A percentile compares a stretch with the other conserved stretches of the same genome.
phyloP scores from a whole-genome alignment of 2,113 vertebrate species.

The Xerus inauris region DNA sequence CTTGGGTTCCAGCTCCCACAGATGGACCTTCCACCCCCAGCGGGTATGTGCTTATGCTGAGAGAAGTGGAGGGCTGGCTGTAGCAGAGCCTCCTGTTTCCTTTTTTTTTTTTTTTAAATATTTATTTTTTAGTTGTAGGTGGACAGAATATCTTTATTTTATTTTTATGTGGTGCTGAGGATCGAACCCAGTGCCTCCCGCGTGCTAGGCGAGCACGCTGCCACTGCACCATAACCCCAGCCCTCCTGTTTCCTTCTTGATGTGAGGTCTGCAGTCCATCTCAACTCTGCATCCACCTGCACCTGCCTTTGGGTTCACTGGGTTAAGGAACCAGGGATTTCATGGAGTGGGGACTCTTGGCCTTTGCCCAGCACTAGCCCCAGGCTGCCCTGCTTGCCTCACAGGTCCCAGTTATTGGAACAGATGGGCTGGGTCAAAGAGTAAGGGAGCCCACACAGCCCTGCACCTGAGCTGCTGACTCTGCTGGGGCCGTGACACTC shows the following conservation, averaged over 20 bases:
- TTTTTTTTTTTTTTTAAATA: too few species aligned
- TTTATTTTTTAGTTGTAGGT: too few species aligned
- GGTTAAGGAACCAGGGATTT: not conserved
- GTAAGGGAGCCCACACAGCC: too few species aligned
- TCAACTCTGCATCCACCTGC: not conserved
- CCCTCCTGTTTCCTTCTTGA: too few species aligned
- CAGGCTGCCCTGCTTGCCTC: not conserved
- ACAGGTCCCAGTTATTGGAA: not conserved
- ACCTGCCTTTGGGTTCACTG: not conserved
- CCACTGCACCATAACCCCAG: too few species aligned
- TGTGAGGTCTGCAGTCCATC: not conserved
- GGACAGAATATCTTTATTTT: too few species aligned
- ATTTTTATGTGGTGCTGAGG: too few species aligned
- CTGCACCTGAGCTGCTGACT: too few species aligned
- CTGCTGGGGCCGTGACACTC: not conserved
- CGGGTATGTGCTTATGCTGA: conserved; percentile 82
- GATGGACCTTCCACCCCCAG: conserved; percentile 87
- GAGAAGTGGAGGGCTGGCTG: not conserved
- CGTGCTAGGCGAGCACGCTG: too few species aligned
- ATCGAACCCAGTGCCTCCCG: too few species aligned
- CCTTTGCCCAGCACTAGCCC: not conserved
- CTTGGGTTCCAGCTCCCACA: conserved; percentile 93
- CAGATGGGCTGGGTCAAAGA: not conserved
- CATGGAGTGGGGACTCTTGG: not conserved
- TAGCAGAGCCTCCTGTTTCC: fast-evolving